A percentile compares a stretch with the other conserved stretches of the same genome.
Conservation (phyloP, 1,140 invertebrate species). For the Holcopasites calliopsidis region DNA sequence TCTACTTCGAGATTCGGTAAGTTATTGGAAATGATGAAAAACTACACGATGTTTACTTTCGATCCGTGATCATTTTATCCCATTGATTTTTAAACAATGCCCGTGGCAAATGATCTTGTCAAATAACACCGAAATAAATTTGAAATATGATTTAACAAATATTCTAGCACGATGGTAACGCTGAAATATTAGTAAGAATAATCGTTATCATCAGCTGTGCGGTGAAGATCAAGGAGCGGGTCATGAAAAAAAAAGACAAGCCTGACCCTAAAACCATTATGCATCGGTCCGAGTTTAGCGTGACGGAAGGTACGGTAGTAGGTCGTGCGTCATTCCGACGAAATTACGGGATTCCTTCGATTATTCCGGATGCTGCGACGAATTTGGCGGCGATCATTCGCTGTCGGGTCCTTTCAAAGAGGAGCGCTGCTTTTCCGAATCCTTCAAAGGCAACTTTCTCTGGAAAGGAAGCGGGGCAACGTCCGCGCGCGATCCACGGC, state of each 20-base stretch:
- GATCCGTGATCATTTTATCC: background rate
- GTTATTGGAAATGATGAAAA: background rate
- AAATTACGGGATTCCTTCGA: constrained; percentile 7
- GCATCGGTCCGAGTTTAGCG: background rate
- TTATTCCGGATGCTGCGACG: constrained; percentile 1
- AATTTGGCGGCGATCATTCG: constrained; percentile 9
- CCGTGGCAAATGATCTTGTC: background rate
- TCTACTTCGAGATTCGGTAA: background rate
- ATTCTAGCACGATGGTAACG: background rate
- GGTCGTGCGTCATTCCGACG: constrained; percentile 15
- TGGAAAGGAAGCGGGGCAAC: constrained; percentile 27
- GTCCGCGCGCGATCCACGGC: constrained; percentile 16
- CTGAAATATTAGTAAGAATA: background rate
- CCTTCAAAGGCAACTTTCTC: constrained; percentile 27
- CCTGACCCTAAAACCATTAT: background rate
- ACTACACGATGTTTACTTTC: background rate
- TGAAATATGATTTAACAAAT: background rate
- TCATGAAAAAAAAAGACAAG: background rate
- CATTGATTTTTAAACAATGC: background rate
- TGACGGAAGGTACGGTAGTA: background rate
- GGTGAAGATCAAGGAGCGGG: background rate
- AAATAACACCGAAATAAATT: background rate
- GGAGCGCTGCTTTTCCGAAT: constrained; percentile 8
- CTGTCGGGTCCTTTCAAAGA: background rate
- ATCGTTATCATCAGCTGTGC: no score